These are phyloP conservation scores for Endotricha flammealis DNA, from an alignment of 2,888 invertebrate genomes.

Conservation along the genomic window DNA sequence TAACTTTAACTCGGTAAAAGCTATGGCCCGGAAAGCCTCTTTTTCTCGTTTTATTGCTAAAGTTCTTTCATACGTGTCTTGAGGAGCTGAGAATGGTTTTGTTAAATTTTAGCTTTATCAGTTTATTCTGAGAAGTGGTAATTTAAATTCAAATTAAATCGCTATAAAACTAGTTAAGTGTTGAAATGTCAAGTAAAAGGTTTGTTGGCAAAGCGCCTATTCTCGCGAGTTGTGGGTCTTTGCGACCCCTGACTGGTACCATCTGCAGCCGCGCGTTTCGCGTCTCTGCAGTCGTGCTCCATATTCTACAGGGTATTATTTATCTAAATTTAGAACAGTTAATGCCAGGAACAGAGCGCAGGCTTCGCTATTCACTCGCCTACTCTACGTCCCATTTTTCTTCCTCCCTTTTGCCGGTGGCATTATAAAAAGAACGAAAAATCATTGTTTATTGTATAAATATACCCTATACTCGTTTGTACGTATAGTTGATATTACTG, in stretches of 20 bases:
- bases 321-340: constrained; percentile 45
- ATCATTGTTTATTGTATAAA: too few species aligned
- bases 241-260: constrained; percentile 11
- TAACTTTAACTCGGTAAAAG: constrained; percentile 65
- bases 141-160: not conserved
- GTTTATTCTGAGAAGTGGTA: constrained; percentile 18
- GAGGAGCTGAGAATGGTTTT: constrained; percentile 48
- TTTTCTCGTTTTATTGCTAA: constrained; percentile 68
- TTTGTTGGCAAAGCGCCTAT: constrained; percentile 53
- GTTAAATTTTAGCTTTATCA: constrained; percentile 26
- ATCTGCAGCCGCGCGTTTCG: constrained; percentile 27
- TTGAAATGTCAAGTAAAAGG: not conserved
- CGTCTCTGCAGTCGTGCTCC: constrained; percentile 24
- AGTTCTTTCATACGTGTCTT: constrained; percentile 67
- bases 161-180: not conserved
- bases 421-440: not conserved
- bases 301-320: constrained; percentile 36
- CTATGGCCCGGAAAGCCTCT: constrained; percentile 55
- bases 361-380: constrained; percentile 9
- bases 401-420: not conserved
- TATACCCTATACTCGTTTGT: too few species aligned
- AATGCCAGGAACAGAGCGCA: constrained; percentile 31
- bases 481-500: too few species aligned
- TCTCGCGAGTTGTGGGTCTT: constrained; percentile 35
- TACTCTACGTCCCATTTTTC: constrained; percentile 13